Evolutionary conservation across 2,113 vertebrate genomes (phyloP), one percentile per base, ranked within the genome.

Genomic region (Festucalex cinctus): DNA sequence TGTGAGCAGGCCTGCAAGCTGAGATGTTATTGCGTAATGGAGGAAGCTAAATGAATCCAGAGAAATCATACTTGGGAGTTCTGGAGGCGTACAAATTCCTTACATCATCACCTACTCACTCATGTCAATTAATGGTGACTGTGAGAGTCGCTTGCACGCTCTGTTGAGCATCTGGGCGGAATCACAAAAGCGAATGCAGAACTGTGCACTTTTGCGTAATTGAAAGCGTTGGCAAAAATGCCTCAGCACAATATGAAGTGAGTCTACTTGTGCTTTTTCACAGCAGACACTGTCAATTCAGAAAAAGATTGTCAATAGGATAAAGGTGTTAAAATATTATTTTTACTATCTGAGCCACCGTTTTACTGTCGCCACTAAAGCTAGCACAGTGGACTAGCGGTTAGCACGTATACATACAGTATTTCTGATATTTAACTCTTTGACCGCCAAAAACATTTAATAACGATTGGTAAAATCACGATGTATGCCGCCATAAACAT

Each of bases 41-140:
- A 80, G 74, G 78, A 85, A 77, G 81, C 88, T 85, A 88, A 87
- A 88, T 88, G 59, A 86, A 88, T 88, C 79, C 86, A 73, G 80
- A 76, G 73, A 76, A 88, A 82, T 89, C 84, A 84, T 88, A 90
- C 6, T 82, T 81, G 69, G n/a, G n/a, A 76, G 79, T 85, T 82
- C 72, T 49, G 0, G 80, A 80, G 57, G 58, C 70, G 79, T 83
- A 79, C 82, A 83, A 75, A 81, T 83, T 68, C 72, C 72, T 89
- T 88, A 85, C 85, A 86, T 89, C 85, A 90, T 75, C 66, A 41
- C 48, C 48, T 9, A 51, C 48, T 22, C 46, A 9, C 57, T 44
- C 72, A 76, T 68, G 65, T 82, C 70, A 69, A 78, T 84, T 72
- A 46, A 65, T 32, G 39, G 75, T 77, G 28, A 32, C 28, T 32